Conservation (phyloP, 1,140 invertebrate species). For the Lordiphosa clarofinis region DNA sequence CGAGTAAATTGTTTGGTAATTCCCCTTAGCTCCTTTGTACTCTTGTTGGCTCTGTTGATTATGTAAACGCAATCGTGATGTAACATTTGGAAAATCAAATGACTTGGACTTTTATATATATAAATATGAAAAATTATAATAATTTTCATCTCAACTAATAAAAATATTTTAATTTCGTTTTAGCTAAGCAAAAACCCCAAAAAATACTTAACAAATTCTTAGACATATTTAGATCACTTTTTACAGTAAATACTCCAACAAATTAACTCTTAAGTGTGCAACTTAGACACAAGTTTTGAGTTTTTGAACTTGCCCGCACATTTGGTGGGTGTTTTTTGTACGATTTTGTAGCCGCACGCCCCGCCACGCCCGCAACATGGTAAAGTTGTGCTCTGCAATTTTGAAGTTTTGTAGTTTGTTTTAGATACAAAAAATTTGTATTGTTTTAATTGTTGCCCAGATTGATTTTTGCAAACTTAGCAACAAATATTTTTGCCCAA, state of each 20-base stretch:
- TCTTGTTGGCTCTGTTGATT: slow-evolving; percentile 39
- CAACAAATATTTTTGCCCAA: slow-evolving; percentile 4
- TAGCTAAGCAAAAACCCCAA: slow-evolving; percentile 36
- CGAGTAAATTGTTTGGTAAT: slow-evolving; percentile 31
- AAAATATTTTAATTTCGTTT: slow-evolving; percentile 49
- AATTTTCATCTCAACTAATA: slow-evolving; percentile 33
- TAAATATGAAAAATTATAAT: slow-evolving; percentile 11
- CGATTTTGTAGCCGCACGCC: slow-evolving; percentile 9
- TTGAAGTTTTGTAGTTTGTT: slow-evolving; percentile 10
- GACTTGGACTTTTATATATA: slow-evolving; percentile 30
- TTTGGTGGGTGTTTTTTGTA: slow-evolving; percentile 1
- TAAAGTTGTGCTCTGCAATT: slow-evolving; percentile 25
- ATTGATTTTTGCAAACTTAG: slow-evolving; percentile 24
- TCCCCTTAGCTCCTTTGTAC: slow-evolving; percentile 53
- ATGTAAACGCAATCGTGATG: slow-evolving; percentile 44
- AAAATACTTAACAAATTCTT: slow-evolving; percentile 27
- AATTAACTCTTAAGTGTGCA: background rate
- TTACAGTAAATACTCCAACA: slow-evolving; percentile 16
- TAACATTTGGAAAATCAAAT: slow-evolving; percentile 19
- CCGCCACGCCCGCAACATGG: slow-evolving; percentile 6
- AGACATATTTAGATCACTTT: slow-evolving; percentile 8
- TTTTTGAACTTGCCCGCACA: slow-evolving; percentile 1
- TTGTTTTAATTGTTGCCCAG: slow-evolving; percentile 20
- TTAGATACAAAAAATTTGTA: slow-evolving; percentile 9
- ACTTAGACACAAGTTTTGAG: slow-evolving; percentile 3